phyloP scores from a whole-genome alignment of 2,888 invertebrate species.

The Camponotus fellah region DNA sequence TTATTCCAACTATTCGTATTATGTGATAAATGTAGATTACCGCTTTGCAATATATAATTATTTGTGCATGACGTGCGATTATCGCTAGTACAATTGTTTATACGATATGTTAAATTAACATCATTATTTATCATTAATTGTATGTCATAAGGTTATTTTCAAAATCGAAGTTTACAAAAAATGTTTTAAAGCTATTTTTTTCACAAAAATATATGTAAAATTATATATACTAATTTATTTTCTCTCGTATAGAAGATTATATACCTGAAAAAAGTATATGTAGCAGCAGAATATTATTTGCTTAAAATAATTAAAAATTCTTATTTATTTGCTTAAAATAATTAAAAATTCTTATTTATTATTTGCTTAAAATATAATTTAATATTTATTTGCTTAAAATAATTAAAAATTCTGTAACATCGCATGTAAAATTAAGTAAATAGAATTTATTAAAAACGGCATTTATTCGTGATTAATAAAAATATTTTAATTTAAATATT shows the following conservation, averaged over 20 bases:
- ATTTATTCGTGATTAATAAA: constrained; percentile 7
- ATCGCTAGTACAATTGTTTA: constrained; percentile 29
- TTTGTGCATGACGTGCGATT: constrained; percentile 11
- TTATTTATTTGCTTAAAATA: constrained; percentile 4
- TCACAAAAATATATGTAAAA: neutral
- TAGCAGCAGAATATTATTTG: neutral
- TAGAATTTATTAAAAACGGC: neutral
- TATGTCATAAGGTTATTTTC: constrained; percentile 7
- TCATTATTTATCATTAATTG: constrained; percentile 22
- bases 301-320: neutral
- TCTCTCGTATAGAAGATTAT: neutral
- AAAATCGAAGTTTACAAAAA: neutral
- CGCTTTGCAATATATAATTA: constrained; percentile 27
- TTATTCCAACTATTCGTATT: constrained; percentile 41
- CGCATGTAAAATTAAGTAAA: neutral
- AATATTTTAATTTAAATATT: neutral
- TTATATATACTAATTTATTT: neutral
- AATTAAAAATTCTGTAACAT: neutral
- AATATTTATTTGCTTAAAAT: neutral
- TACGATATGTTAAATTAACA: neutral
- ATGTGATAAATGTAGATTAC: constrained; percentile 26
- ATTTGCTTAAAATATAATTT: too few relatives aligned
- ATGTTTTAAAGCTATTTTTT: neutral
- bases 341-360: neutral
- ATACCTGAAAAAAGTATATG: neutral